Evolutionary conservation across 2,888 invertebrate species (phyloP), one percentile per base, ranked within the genome.

Genomic region (Gortyna flavago): DNA sequence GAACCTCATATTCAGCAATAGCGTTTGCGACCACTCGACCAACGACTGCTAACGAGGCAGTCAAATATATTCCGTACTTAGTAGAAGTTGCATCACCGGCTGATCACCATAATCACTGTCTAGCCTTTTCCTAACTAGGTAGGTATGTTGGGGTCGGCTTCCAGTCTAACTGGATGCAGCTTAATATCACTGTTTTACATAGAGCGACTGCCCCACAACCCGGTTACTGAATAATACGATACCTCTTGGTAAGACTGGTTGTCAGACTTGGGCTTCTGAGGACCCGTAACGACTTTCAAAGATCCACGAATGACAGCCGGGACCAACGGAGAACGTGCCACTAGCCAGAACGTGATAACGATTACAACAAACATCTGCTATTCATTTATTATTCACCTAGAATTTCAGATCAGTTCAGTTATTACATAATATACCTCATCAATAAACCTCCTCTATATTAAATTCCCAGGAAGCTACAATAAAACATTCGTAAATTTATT

Each of bases 401-500:
- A 84, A 71, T 79, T 71, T 71, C 59, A 72, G 29, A 71, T 75
- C n/a, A 68, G 21, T 25, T 29, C 35, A 57, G 65, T 79, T 57
- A 72, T 72, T 61, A 48, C 59, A 35, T 71, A 72, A 62, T 67
- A 71, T 61, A 72, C 62, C 73, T 72, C 75, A 66, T 72, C 75
- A 66, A 70, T 86, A 69, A 72, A 71, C 70, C 3, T 51, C 67
- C 38, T 71, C n/a, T 68, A 35, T 79, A 85, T 79, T 72, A 83
- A 83, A 80, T 72, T 76, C 44, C 32, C 65, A 67, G 29, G 38
- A 13, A 25, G 35, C 13, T 66, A 61, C 29, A 66, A 65, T 62
- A 62, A 78, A 72, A 51, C 51, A 59, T 68, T 67, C 25, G n/a
- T 18, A 77, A 80, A 86, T 80, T 83, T 77, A 80, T 80, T 83